Conservation (phyloP, 1,140 invertebrate genomes). For the Tetraneura akinire region DNA sequence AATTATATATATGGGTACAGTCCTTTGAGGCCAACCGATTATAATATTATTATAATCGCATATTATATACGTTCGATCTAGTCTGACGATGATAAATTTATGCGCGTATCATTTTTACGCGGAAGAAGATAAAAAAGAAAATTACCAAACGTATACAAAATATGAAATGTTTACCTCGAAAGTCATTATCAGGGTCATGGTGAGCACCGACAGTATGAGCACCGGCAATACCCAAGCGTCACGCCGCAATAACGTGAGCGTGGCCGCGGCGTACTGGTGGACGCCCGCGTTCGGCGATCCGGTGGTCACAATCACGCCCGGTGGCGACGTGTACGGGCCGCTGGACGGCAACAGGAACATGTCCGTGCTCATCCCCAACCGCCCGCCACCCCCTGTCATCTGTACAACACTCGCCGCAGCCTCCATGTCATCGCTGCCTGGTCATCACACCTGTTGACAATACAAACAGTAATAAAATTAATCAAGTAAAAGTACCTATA, state of each 20-base stretch:
- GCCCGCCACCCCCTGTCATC: constrained; percentile 50
- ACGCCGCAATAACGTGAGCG: constrained; percentile 52
- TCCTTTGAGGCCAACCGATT: too few relatives aligned
- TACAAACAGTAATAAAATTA: background rate
- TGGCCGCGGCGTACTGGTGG: constrained; percentile 48
- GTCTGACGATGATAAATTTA: too few relatives aligned
- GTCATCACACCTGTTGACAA: constrained; percentile 29
- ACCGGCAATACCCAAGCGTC: constrained; percentile 56
- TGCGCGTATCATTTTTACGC: too few relatives aligned
- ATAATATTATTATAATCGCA: too few relatives aligned
- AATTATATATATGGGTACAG: too few relatives aligned
- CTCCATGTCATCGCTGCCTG: constrained; percentile 37
- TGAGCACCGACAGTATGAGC: constrained; percentile 56
- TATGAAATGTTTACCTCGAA: constrained; percentile 56
- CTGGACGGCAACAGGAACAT: constrained; percentile 55
- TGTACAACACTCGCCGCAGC: constrained; percentile 44
- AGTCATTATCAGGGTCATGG: constrained; percentile 56
- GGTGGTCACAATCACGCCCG: constrained; percentile 15
- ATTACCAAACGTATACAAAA: too few relatives aligned
- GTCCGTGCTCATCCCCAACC: constrained; percentile 55
- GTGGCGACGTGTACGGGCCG: constrained; percentile 22
- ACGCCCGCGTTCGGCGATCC: constrained; percentile 23
- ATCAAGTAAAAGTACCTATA: too few relatives aligned
- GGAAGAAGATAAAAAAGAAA: too few relatives aligned
- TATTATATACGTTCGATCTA: too few relatives aligned